Conservation (phyloP, 2,113 vertebrate genomes). For the Thunnus maccoyii region DNA sequence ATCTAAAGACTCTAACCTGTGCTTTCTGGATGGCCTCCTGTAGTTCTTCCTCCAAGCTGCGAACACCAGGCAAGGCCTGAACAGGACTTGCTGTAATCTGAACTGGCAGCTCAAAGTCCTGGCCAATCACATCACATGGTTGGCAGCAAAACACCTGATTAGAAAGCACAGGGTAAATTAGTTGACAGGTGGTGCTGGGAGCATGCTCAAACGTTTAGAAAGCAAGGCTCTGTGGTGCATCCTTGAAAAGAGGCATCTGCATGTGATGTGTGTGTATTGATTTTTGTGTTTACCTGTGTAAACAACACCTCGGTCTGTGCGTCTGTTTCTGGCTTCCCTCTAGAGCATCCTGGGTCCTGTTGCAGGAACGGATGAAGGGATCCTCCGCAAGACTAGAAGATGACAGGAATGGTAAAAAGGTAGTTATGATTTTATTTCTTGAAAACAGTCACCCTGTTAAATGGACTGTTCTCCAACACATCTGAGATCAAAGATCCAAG, state of each 20-base stretch:
- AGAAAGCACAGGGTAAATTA: slow-evolving; percentile 27
- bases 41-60: slow-evolving; percentile 91
- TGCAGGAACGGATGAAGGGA: slow-evolving; percentile 88
- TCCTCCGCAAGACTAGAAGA: slow-evolving; percentile 68
- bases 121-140: slow-evolving; percentile 85
- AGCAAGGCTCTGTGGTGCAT: background rate
- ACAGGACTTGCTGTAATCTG: slow-evolving; percentile 89
- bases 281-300: slow-evolving; percentile 74
- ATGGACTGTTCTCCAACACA: slow-evolving; percentile 6
- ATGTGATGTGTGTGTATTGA: background rate
- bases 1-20: slow-evolving; percentile 81
- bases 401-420: slow-evolving; percentile 9
- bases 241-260: slow-evolving; percentile 4
- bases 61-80: slow-evolving; percentile 75
- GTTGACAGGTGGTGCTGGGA: slow-evolving; percentile 24
- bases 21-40: slow-evolving; percentile 93
- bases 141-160: slow-evolving; percentile 83
- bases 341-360: slow-evolving; percentile 82
- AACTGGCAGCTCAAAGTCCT: slow-evolving; percentile 88
- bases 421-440: slow-evolving; percentile 6
- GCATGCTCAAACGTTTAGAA: slow-evolving; percentile 18
- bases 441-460: background rate
- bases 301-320: slow-evolving; percentile 75
- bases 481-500: background rate
- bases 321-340: slow-evolving; percentile 68